Percentiles rank a stretch among this genome's conserved stretches.
These are phyloP conservation scores for Sprattus sprattus DNA, from an alignment of 2,113 vertebrate species.

Conservation along the genomic window DNA sequence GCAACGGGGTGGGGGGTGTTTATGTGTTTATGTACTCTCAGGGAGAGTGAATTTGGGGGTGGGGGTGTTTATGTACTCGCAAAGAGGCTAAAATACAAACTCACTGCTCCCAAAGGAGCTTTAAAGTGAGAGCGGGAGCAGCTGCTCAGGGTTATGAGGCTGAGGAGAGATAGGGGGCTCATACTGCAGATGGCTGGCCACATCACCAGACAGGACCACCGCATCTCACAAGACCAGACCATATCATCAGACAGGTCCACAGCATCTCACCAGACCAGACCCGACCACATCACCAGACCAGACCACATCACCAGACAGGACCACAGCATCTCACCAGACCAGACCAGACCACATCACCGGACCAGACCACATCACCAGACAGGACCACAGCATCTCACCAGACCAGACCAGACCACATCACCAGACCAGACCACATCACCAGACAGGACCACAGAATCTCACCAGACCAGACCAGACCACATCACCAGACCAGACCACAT, in stretches of 20 bases:
- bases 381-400: neutral
- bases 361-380: neutral
- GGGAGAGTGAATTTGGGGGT: neutral
- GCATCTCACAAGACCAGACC: too few relatives aligned
- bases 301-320: too few relatives aligned
- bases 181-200: neutral
- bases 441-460: too few relatives aligned
- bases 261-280: too few relatives aligned
- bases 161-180: neutral
- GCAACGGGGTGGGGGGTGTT: neutral
- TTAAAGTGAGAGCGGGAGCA: neutral
- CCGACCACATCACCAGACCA: too few relatives aligned
- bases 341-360: too few relatives aligned
- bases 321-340: too few relatives aligned
- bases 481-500: neutral
- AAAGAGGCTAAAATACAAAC: neutral
- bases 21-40: neutral
- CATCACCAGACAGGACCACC: neutral
- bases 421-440: neutral
- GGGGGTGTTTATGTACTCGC: neutral
- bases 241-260: too few relatives aligned
- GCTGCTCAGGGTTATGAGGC: neutral
- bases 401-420: neutral
- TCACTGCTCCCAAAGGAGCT: neutral
- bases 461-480: neutral